phyloP scores from a whole-genome alignment of 2,113 vertebrate genomes.

The Neodon shergylaensis region DNA sequence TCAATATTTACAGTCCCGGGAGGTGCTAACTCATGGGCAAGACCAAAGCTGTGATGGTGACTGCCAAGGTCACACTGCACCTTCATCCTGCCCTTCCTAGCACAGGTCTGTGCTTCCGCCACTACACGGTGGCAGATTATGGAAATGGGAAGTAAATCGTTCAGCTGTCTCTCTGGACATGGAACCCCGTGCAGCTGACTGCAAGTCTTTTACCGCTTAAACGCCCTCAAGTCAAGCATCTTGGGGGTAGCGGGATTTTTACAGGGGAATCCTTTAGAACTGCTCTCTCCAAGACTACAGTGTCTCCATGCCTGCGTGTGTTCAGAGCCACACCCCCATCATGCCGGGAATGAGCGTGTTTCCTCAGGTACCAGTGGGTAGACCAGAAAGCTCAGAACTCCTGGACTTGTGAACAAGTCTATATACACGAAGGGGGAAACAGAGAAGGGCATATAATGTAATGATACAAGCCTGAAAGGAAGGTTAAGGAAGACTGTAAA shows the following conservation, averaged over 20 bases:
- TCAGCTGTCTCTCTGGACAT: not conserved
- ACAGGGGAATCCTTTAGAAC: not conserved
- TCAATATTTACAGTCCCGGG: conserved; percentile 78
- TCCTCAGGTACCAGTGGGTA: not conserved
- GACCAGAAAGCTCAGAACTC: not conserved
- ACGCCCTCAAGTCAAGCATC: not conserved
- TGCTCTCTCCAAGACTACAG: not conserved
- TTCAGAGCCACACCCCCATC: not conserved
- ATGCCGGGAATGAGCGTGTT: not conserved
- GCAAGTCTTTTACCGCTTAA: not conserved
- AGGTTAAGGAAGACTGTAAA: not conserved
- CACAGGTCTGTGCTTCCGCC: not conserved
- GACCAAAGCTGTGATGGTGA: conserved; percentile 41
- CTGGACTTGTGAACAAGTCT: not conserved
- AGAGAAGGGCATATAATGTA: not conserved
- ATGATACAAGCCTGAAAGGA: not conserved
- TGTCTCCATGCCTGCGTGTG: not conserved
- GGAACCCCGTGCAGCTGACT: not conserved
- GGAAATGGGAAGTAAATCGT: not conserved
- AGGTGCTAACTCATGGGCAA: conserved; percentile 62
- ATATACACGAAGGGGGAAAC: not conserved
- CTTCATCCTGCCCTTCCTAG: not conserved
- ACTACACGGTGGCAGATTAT: not conserved
- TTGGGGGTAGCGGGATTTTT: not conserved
- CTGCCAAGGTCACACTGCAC: conserved; percentile 66